Base-by-base conservation (phyloP, 2,888 invertebrate genomes). In the Apeira syringaria region DNA sequence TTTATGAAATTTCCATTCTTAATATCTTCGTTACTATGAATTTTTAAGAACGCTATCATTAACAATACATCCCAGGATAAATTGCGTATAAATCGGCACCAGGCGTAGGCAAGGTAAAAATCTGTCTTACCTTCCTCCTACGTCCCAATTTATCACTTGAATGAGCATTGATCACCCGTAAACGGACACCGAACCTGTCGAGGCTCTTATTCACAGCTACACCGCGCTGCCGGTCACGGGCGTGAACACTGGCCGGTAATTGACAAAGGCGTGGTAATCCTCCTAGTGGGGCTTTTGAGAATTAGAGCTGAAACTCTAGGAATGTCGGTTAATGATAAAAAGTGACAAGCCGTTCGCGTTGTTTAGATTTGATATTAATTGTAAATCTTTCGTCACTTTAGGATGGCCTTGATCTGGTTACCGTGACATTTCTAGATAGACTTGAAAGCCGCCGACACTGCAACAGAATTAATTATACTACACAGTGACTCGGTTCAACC, bases 101-200 rank as follows among this genome's bases (percentile, higher is more conserved):
- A 39, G 27, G 26, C 32, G 40, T 24, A 15, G 32, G 5, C 35
- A 39, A 26, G 34, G 37, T 37, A 29, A 49, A 50, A 36, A 27
- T 42, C 40, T 34, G 31, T 49, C 47, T 49, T 22, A 34, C 32
- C 42, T 25, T 34, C 41, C 35, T 27, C 27, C 20, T 2, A 20
- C 45, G 47, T 42, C 41, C 47, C 42, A 42, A 47, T 49, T 51
- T 47, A 54, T 62, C 62, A 63, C 52, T 59, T 56, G 56, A 57
- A 57, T 56, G 58, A 34, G 48, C 51, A 50, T 59, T 53, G 56
- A 50, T 55, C 50, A 56, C 53, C 53, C 47, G 60, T 54, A 48
- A 57, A 53, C 50, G 41, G 53, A 52, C 44, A 50, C 44, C 53
- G 50, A 50, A 41, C 20, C 27, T 53, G 44, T 34, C 34, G 41